Evolutionary conservation across 2,797 vertebrate genomes (phyloP), one percentile per base, ranked within the genome.

Genomic region (Enteromius thamalakanensis): DNA sequence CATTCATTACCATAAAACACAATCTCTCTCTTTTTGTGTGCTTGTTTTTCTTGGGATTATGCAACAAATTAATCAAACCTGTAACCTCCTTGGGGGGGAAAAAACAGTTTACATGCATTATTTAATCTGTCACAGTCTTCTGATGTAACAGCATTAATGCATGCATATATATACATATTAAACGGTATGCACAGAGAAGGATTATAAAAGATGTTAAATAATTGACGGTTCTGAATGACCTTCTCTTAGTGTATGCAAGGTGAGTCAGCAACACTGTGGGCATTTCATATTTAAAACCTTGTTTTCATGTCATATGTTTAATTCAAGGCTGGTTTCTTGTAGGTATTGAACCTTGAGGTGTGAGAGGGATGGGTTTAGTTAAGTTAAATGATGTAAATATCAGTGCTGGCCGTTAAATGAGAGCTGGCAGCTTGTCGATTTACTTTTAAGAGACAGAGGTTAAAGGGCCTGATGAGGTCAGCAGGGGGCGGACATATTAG

Each of bases 401-500:
- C 19, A 65, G 3, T 6, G 3, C 40, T 3, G 23, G 29, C 37
- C 37, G 51, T 32, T 70, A 77, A 86, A 84, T 81, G n/a, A 11
- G 15, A 80, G 29, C 47, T 76, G 83, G 55, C 80, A 82, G 76
- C 23, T 68, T 87, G 80, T 71, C 65, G 40, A 76, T 83, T 72
- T 77, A 60, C 32, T 81, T 74, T 85, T 80, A 29, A 60, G 71
- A 64, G 42, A 65, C 51, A 58, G 47, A 79, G 70, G 64, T 85
- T 83, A 86, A 83, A 74, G 60, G 62, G 83, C 26, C 45, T 79
- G 75, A 87, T 86, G 75, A 85, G 26, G 23, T 67, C 69, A 71
- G 80, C 64, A 60, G 29, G 65, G 69, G 29, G 32, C 11, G 23
- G 15, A 74, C 74, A 65, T 53, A 49, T 21, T 76, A 42, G 37